Evolutionary conservation across 2,113 vertebrate species (phyloP), one percentile per base, ranked within the genome.

Genomic region (Dicrurus megarhynchus): DNA sequence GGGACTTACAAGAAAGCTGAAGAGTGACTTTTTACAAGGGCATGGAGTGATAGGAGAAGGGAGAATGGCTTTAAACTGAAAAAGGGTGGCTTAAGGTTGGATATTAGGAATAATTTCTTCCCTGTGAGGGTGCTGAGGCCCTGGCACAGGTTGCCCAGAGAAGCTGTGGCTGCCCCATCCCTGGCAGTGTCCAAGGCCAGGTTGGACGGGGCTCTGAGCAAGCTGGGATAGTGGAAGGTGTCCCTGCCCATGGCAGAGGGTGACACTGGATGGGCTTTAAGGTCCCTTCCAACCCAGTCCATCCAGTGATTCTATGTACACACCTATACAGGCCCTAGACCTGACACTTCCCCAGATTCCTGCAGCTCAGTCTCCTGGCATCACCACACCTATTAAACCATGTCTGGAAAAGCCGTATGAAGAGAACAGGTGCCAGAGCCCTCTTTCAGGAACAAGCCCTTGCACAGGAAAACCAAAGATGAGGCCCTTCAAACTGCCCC

Each of bases 311-410:
- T 55, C 55, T 61, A 4, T 10, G 14, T 32, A 28, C 6, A 2
- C n/a, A 46, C 6, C 3, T 7, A 41, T 2, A 0, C 1, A 70
- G 64, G 20, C 32, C n/a, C 13, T 11, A 16, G 4, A 5, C 21
- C 60, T 70, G 69, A 63, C 7, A 16, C 18, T 27, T 44, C 2
- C 55, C 44, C 35, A 20, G 0, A 37, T 37, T 47, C 42, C 33
- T 69, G 19, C 32, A 42, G 8, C 47, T 71, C 39, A 14, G 30
- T 24, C 22, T 56, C 53, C 61, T 69, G 22, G 13, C 46, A 30
- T 33, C 41, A 53, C 4, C 19, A 14, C n/a, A 44, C 19, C 8
- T 41, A 8, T 35, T 67, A 78, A 44, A 74, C n/a, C 27, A 32
- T 37, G 67, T n/a, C 41, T 75, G 21, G 32, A 84, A 78, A 81